Evolutionary conservation across 1,140 invertebrate genomes (phyloP).

Genomic region (Globodera rostochiensis): DNA sequence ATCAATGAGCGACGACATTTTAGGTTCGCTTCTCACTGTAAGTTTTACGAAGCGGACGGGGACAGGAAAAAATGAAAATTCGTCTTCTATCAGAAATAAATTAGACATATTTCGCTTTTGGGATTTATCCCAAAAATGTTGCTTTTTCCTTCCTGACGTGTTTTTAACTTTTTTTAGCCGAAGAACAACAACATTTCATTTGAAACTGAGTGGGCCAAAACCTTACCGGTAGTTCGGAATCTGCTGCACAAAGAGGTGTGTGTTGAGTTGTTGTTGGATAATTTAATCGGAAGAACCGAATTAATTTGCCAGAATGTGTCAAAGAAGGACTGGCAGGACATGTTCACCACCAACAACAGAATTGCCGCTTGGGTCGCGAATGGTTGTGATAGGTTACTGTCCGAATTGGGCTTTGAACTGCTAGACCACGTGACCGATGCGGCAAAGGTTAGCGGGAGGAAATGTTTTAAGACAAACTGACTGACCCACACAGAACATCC

Average conservation of each 20-base stretch:
- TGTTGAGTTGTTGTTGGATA: conserved; percentile 1
- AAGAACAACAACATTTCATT: conserved; percentile 42
- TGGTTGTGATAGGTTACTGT: conserved; percentile 29
- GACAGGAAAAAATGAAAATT: too few relatives aligned
- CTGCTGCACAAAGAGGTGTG: conserved; percentile 32
- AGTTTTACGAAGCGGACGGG: too few relatives aligned
- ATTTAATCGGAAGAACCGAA: too few relatives aligned
- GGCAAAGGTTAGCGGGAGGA: conserved; percentile 21
- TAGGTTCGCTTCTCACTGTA: too few relatives aligned
- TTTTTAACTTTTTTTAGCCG: conserved; percentile 24
- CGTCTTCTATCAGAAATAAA: too few relatives aligned
- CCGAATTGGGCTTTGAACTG: conserved; percentile 43
- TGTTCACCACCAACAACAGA: conserved; percentile 53
- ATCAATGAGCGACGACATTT: too few relatives aligned
- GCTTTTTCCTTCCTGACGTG: too few relatives aligned
- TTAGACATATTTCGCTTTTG: too few relatives aligned
- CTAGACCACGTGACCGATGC: conserved; percentile 41
- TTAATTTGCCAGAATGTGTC: conserved; percentile 48
- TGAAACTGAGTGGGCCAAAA: conserved; percentile 39
- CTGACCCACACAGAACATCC: conserved; percentile 37
- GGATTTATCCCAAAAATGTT: too few relatives aligned
- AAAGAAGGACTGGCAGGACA: conserved; percentile 54
- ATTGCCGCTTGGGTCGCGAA: conserved; percentile 48
- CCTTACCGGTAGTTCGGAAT: conserved; percentile 41
- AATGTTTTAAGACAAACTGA: neutral